These are phyloP conservation scores for Hemicentrotus pulcherrimus DNA, from an alignment of 35 echinoderm and acorn worm genomes.

Conservation along the genomic window DNA sequence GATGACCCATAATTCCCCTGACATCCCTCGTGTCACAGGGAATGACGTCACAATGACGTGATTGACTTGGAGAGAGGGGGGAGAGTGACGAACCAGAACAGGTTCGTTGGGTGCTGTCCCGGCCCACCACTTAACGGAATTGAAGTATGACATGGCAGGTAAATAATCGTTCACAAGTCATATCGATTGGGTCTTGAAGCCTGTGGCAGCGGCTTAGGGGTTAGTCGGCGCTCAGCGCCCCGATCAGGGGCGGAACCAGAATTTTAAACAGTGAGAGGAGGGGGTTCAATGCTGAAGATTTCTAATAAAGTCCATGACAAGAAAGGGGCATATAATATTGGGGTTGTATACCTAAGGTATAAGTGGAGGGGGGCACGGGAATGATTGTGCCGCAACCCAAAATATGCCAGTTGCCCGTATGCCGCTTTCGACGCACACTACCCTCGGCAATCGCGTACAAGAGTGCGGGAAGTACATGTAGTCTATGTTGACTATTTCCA, in stretches of 20 bases:
- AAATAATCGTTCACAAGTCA: conserved; percentile 34
- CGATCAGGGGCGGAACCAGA: background rate
- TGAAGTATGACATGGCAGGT: conserved; percentile 39
- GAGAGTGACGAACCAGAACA: background rate
- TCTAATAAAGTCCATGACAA: no score
- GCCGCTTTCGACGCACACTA: no score
- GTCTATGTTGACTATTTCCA: no score
- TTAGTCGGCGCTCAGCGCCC: background rate
- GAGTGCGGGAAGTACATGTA: no score
- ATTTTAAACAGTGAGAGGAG: background rate
- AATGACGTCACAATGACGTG: conserved; percentile 45
- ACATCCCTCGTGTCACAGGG: background rate
- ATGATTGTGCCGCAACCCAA: no score
- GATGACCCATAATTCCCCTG: conserved; percentile 8
- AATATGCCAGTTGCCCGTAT: no score
- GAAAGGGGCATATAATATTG: no score
- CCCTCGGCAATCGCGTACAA: no score
- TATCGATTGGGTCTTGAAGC: background rate
- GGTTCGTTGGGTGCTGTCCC: background rate
- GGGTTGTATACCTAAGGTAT: no score
- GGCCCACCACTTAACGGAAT: conserved; percentile 41
- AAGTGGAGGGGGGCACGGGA: no score
- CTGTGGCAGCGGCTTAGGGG: background rate
- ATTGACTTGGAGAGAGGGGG: background rate
- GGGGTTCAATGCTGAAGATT: no score